These are phyloP conservation scores for Chloroclystis v-ata DNA, from an alignment of 2,888 invertebrate genomes.

Conservation along the genomic window DNA sequence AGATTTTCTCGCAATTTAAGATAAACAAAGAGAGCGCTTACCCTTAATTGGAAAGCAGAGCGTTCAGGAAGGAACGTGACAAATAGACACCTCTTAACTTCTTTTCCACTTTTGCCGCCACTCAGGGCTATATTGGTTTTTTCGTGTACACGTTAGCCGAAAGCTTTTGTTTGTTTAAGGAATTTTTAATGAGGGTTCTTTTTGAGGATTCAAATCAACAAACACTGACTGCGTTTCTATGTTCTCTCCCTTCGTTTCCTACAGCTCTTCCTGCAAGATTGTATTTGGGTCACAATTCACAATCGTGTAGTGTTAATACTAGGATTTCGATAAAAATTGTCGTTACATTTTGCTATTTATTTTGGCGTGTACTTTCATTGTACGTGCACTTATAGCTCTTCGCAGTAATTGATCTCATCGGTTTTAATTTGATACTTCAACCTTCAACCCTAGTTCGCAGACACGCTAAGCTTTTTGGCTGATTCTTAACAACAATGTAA, in stretches of 20 bases:
- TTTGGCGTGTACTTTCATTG: slow-evolving; percentile 1
- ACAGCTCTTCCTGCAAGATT: background rate
- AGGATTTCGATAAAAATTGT: too few relatives aligned
- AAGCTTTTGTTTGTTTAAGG: slow-evolving; percentile 70
- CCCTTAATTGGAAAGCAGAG: slow-evolving; percentile 78
- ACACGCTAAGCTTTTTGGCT: background rate
- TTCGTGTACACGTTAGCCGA: slow-evolving; percentile 60
- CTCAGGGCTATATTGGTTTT: slow-evolving; percentile 71
- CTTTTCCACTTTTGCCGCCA: slow-evolving; percentile 72
- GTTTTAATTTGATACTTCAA: slow-evolving; percentile 44
- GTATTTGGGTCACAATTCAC: background rate
- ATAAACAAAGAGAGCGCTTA: slow-evolving; percentile 78
- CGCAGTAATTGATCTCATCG: slow-evolving; percentile 45
- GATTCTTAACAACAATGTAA: too few relatives aligned
- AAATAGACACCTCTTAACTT: slow-evolving; percentile 79
- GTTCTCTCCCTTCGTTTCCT: background rate
- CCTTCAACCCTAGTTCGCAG: slow-evolving; percentile 40
- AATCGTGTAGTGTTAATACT: too few relatives aligned
- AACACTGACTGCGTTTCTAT: slow-evolving; percentile 16
- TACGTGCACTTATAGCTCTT: slow-evolving; percentile 57
- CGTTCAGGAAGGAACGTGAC: slow-evolving; percentile 77
- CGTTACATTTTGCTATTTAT: too few relatives aligned
- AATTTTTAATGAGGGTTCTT: slow-evolving; percentile 62
- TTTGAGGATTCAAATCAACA: slow-evolving; percentile 34
- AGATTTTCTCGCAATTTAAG: slow-evolving; percentile 79